Base-by-base conservation (phyloP, 2,797 vertebrate species). In the Gambelia wislizenii region DNA sequence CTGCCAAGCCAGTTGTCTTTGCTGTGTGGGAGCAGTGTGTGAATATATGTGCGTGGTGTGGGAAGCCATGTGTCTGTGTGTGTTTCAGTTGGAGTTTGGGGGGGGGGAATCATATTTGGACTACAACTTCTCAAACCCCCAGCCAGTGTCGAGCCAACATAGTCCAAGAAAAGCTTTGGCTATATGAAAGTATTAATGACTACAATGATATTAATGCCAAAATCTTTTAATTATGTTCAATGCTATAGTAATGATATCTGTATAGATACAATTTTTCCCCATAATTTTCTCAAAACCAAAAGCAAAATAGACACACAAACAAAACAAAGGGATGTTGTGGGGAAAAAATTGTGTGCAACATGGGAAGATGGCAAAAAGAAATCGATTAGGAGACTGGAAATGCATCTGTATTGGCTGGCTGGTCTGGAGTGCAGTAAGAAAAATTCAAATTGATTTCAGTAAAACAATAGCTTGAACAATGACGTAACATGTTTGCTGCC, bases 1-100 rank as follows among this genome's bases (percentile, higher is more conserved):
- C n/a, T 33, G 42, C 13, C 69, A 22, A 8, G 18, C 61, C 27
- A 3, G 49, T 1, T 0, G 0, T 74, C 0, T 0, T 75, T 59
- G 89, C 25, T 89, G 14, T 89, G 9, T 61, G 86, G 3, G 3
- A 90, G 42, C 83, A 86, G 30, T 67, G 64, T 13, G 10, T 12
- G 12, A 33, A 33, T 27, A 30, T 10, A 4, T 67, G 10, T 33
- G 64, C 52, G 56, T 67, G 64, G 30, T 10, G 8, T 9, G 4
- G 9, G 64, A 33, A 12, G 4, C 22, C 30, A 67, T 33, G 13
- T 67, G 10, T 4, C 33, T 67, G 30, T 67, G 12, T 67, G 6
- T 33, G 30, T 9, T 33, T 67, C 10, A 67, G 30, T 8, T 10
- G 30, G 25, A 64, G 61, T 27, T 30, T 64, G 61, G 61, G 30